phyloP scores from a whole-genome alignment of 1,140 invertebrate species.

The Hypsibius dujardini region DNA sequence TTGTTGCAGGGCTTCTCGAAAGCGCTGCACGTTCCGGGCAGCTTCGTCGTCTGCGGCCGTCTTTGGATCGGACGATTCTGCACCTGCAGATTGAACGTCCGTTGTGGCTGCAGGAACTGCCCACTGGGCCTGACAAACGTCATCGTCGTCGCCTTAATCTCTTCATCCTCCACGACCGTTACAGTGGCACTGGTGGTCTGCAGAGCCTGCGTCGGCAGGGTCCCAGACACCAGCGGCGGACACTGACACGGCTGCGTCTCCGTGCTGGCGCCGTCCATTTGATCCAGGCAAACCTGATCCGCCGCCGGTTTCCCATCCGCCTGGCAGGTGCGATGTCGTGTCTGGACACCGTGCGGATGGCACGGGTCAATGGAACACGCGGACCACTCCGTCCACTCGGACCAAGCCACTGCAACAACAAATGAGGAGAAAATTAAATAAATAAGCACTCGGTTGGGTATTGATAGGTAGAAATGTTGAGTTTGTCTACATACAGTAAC shows the following conservation, averaged over 20 bases:
- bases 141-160: not conserved
- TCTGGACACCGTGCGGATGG: constrained; percentile 3
- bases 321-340: not conserved
- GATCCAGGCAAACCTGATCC: not conserved
- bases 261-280: not conserved
- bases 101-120: not conserved
- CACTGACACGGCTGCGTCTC: not conserved
- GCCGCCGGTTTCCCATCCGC: not conserved
- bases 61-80: not conserved
- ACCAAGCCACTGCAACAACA: constrained; percentile 1
- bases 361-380: not conserved
- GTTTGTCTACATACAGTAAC: too few relatives aligned
- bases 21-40: not conserved
- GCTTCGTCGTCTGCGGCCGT: not conserved
- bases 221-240: too few relatives aligned
- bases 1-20: constrained; percentile 5
- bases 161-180: too few relatives aligned
- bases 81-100: not conserved
- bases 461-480: too few relatives aligned
- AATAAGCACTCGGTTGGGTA: too few relatives aligned
- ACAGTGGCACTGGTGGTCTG: too few relatives aligned
- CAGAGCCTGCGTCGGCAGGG: too few relatives aligned
- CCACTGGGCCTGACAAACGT: not conserved
- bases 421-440: not conserved
- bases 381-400: not conserved